These are phyloP conservation scores for Desmophyllum pertusum DNA, from an alignment of 92 coral and sea anemone genomes.

Conservation along the genomic window DNA sequence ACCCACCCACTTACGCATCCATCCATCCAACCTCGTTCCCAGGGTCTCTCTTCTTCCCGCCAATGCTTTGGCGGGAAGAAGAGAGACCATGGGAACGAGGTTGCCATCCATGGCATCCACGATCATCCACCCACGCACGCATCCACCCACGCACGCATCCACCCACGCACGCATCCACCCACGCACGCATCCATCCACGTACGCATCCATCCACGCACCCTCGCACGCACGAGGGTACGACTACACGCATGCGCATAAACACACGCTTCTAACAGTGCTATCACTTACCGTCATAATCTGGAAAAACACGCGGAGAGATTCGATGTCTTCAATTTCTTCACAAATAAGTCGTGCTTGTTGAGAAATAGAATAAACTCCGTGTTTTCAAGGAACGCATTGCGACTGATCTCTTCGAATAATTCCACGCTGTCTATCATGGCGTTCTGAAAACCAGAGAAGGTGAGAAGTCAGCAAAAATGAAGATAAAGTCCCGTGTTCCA, in stretches of 20 bases:
- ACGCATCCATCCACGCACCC: not conserved
- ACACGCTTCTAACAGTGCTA: not conserved
- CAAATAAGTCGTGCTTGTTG: constrained; percentile 80
- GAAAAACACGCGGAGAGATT: constrained; percentile 68
- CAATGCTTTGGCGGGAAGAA: too few relatives aligned
- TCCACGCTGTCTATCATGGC: constrained; percentile 88
- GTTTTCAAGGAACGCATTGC: constrained; percentile 68
- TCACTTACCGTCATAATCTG: constrained; percentile 76
- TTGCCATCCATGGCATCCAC: too few relatives aligned
- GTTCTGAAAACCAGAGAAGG: constrained; percentile 51
- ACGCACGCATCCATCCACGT: too few relatives aligned
- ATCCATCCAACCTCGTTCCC: too few relatives aligned
- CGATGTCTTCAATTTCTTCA: constrained; percentile 67
- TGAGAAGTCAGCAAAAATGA: not conserved
- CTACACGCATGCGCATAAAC: not conserved
- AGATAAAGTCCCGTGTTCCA: not conserved
- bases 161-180: not conserved
- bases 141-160: not conserved
- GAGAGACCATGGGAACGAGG: too few relatives aligned
- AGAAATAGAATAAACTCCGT: constrained; percentile 82
- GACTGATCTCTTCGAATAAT: constrained; percentile 77
- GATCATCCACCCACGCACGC: too few relatives aligned
- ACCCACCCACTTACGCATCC: too few relatives aligned
- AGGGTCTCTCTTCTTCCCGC: too few relatives aligned
- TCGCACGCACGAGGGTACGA: not conserved